Percentiles rank a stretch among this genome's conserved stretches.
phyloP scores from a whole-genome alignment of 2,113 vertebrate genomes.

The Nyctibius bracteatus region DNA sequence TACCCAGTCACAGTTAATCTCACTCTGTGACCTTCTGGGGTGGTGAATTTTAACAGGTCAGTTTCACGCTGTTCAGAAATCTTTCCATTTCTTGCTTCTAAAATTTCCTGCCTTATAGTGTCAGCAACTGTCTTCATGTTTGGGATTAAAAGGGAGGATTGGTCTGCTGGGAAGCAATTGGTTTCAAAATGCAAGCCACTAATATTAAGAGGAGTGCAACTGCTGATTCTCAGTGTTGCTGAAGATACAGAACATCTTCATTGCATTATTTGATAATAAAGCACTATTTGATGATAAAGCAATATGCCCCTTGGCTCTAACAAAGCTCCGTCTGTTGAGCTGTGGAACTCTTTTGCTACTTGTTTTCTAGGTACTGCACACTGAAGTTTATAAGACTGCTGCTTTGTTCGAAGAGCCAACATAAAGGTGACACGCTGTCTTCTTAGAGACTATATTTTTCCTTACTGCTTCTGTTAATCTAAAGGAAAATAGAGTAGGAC shows the following conservation, averaged over 20 bases:
- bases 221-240: background rate
- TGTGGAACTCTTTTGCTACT: background rate
- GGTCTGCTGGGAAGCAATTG: background rate
- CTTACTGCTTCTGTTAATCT: background rate
- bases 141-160: background rate
- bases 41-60: background rate
- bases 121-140: background rate
- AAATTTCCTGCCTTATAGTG: background rate
- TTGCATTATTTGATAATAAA: background rate
- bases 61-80: background rate
- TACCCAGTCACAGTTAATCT: background rate
- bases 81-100: slow-evolving; percentile 9
- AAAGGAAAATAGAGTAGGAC: background rate
- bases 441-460: background rate
- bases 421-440: background rate
- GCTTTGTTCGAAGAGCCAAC: background rate
- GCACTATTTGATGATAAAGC: background rate
- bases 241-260: background rate
- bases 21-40: background rate
- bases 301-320: background rate
- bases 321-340: background rate
- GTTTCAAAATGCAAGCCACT: background rate
- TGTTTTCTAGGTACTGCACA: background rate
- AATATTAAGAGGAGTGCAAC: background rate
- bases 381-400: background rate